These are phyloP conservation scores for Lasioglossum baleicum DNA, from an alignment of 1,140 invertebrate species.

Conservation along the genomic window DNA sequence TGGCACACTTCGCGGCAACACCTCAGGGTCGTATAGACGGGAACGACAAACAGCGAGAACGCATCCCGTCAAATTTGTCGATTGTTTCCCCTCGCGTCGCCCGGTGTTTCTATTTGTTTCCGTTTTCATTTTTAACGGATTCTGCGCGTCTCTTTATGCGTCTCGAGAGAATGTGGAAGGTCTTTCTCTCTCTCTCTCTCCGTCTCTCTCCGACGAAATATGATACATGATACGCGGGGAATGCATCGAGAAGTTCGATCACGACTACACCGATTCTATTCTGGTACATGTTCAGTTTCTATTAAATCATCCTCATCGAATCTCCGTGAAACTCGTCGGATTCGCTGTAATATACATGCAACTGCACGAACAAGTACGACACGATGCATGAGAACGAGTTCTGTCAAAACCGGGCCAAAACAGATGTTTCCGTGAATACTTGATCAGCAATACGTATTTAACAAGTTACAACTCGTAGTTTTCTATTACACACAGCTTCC, in stretches of 20 bases:
- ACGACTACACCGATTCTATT: background rate
- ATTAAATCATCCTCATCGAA: background rate
- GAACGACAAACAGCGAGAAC: conserved; percentile 21
- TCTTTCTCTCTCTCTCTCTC: background rate
- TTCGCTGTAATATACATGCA: background rate
- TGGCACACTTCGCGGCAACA: conserved; percentile 42
- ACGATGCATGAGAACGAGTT: background rate
- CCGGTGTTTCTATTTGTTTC: background rate
- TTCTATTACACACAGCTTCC: no score
- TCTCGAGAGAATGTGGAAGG: background rate
- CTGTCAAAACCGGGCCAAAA: conserved; percentile 8
- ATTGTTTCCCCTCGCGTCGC: background rate
- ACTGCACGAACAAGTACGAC: background rate
- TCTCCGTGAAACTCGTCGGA: background rate
- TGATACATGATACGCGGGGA: conserved; percentile 1
- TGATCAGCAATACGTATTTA: background rate
- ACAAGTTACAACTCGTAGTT: no score
- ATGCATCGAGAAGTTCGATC: conserved; percentile 4
- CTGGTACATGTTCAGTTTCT: background rate
- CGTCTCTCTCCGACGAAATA: conserved; percentile 13
- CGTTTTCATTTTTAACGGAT: conserved; percentile 3
- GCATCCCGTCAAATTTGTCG: background rate
- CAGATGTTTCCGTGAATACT: conserved; percentile 34
- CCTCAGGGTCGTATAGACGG: conserved; percentile 24
- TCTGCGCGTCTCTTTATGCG: conserved; percentile 11